Evolutionary conservation across 2,797 vertebrate species (phyloP).

Genomic region (Artibeus lituratus): DNA sequence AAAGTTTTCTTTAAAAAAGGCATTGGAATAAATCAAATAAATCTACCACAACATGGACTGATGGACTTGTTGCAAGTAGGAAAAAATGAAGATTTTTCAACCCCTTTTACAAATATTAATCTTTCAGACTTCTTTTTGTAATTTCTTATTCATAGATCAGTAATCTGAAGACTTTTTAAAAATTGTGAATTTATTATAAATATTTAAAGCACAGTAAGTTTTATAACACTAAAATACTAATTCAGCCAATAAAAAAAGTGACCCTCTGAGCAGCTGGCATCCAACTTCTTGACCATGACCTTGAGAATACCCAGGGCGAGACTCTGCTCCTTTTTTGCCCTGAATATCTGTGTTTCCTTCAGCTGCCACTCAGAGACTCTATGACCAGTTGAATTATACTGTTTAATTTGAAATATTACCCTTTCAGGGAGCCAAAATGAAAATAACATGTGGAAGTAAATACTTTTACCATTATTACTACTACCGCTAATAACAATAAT

Average conservation of each 20-base stretch:
- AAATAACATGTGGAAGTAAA: conserved; percentile 39
- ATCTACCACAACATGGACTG: not conserved
- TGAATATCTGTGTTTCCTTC: conserved; percentile 97
- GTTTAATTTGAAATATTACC: conserved; percentile 94
- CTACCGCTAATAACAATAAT: not conserved
- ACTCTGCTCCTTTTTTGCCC: conserved; percentile 93
- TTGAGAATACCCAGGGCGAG: conserved; percentile 90
- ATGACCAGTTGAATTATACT: conserved; percentile 72
- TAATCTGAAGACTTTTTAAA: conserved; percentile 9
- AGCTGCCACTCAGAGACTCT: conserved; percentile 91
- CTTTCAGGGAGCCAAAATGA: conserved; percentile 92
- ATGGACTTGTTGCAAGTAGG: not conserved
- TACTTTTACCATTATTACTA: not conserved
- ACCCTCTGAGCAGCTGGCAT: conserved; percentile 81
- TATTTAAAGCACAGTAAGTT: not conserved
- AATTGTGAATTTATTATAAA: not conserved
- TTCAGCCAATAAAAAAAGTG: not conserved
- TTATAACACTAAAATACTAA: not conserved
- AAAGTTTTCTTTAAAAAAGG: not conserved
- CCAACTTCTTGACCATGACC: conserved; percentile 90
- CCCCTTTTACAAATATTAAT: not conserved
- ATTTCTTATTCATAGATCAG: not conserved
- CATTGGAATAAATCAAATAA: not conserved
- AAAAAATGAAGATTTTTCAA: conserved; percentile 33
- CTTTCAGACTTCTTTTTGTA: not conserved